Evolutionary conservation across 2,888 invertebrate species (phyloP), one percentile per base, ranked within the genome.

Genomic region (Marasmarcha lunaedactyla): DNA sequence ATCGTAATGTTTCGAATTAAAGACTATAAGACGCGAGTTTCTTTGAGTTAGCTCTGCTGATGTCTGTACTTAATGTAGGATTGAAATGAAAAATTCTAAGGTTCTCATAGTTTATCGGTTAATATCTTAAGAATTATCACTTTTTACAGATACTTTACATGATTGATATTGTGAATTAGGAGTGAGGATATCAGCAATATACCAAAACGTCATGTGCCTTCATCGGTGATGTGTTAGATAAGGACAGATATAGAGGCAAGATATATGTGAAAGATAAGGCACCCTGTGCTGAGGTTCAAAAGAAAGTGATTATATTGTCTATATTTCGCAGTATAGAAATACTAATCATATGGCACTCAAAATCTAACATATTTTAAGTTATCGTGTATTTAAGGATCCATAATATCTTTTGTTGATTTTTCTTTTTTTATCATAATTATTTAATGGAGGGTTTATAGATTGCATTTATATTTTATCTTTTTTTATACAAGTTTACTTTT

Each of bases 121-220:
- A 73, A 71, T 71, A 59, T 52, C 55, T 65, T 61, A 57, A 63
- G 61, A 65, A 68, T 64, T 67, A 61, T 67, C 66, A 70, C 63
- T 67, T 61, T 67, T 56, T 61, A 61, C 52, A 59, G 65, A 61
- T 70, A 71, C 69, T 59, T 69, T 70, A 64, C 69, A 55, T 63
- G 66, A 71, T 69, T 67, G 67, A 70, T 72, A 72, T 73, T 74
- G 69, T 68, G 71, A 77, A 70, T 65, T 68, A 71, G 81, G 79
- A 81, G 81, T 78, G 77, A 71, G 78, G 78, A 78, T 71, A 76
- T 79, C 83, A 81, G 83, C 83, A 81, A 77, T 79, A 79, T 83
- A 83, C 83, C 83, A 83, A 81, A 81, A 73, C 56, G 69, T 72
- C 68, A 67, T 76, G 83, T 83, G 83, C 83, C 83, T 83, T 83